phyloP scores from a whole-genome alignment of 2,888 invertebrate species.

The Fragum whitleyi region DNA sequence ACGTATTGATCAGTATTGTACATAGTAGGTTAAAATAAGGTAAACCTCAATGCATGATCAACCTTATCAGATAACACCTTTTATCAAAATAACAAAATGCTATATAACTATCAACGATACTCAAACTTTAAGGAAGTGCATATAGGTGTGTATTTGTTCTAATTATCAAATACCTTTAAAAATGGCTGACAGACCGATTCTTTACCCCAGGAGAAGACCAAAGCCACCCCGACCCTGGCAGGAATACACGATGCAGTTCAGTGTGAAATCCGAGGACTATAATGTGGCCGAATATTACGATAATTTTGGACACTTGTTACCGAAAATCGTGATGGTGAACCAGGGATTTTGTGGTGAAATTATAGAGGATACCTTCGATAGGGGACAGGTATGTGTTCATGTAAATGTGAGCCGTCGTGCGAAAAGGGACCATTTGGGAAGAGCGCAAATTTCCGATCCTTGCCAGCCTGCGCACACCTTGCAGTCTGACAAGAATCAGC shows the following conservation, averaged over 20 bases:
- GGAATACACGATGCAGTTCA: slow-evolving; percentile 43
- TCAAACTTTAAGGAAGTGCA: too few relatives aligned
- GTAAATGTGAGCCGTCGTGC: too few relatives aligned
- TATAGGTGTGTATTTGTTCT: too few relatives aligned
- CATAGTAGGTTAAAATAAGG: too few relatives aligned
- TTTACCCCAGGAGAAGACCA: not conserved
- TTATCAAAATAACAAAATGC: too few relatives aligned
- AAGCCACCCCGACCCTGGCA: not conserved
- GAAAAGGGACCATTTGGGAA: too few relatives aligned
- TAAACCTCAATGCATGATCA: too few relatives aligned
- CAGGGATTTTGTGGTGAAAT: slow-evolving; percentile 58
- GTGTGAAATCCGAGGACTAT: slow-evolving; percentile 33
- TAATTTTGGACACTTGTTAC: slow-evolving; percentile 40
- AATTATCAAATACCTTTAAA: too few relatives aligned
- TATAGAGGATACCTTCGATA: slow-evolving; percentile 49
- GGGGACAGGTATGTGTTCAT: slow-evolving; percentile 37
- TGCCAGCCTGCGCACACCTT: not conserved
- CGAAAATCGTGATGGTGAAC: slow-evolving; percentile 41
- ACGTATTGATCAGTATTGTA: too few relatives aligned
- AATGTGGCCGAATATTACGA: slow-evolving; percentile 51
- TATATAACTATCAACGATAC: too few relatives aligned
- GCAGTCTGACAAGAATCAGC: not conserved
- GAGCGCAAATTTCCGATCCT: too few relatives aligned
- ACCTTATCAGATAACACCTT: too few relatives aligned
- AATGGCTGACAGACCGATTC: not conserved